These are phyloP conservation scores for Harpagoxenus sublaevis DNA, from an alignment of 2,888 invertebrate genomes.

Conservation along the genomic window DNA sequence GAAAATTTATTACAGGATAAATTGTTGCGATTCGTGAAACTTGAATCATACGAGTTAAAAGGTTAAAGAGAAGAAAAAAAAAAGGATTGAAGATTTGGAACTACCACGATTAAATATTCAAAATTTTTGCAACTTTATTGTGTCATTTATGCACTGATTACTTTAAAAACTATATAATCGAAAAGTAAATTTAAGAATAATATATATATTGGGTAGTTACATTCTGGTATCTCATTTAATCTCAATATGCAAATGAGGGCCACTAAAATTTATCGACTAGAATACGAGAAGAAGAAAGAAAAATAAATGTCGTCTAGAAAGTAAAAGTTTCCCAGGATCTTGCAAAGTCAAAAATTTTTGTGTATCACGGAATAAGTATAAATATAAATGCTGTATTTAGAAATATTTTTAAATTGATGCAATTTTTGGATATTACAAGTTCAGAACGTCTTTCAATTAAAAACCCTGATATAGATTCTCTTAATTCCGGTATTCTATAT, in stretches of 20 bases:
- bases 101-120: not conserved
- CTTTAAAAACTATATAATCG: not conserved
- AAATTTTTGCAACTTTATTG: not conserved
- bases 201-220: not conserved
- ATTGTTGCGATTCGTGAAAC: not conserved
- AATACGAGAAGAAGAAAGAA: slow-evolving; percentile 16
- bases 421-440: not conserved
- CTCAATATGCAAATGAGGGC: slow-evolving; percentile 22
- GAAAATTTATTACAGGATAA: not conserved
- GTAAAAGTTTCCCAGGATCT: not conserved
- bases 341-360: not conserved
- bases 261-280: slow-evolving; percentile 12
- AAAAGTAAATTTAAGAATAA: slow-evolving; percentile 7
- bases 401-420: not conserved
- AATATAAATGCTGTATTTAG: not conserved
- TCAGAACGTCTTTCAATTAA: not conserved
- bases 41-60: not conserved
- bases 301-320: not conserved
- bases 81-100: not conserved
- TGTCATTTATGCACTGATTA: not conserved
- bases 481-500: not conserved
- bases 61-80: not conserved
- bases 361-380: not conserved
- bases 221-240: slow-evolving; percentile 14
- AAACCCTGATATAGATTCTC: not conserved